Evolutionary conservation across 2,888 invertebrate species (phyloP).

Genomic region (Pammene fasciana): DNA sequence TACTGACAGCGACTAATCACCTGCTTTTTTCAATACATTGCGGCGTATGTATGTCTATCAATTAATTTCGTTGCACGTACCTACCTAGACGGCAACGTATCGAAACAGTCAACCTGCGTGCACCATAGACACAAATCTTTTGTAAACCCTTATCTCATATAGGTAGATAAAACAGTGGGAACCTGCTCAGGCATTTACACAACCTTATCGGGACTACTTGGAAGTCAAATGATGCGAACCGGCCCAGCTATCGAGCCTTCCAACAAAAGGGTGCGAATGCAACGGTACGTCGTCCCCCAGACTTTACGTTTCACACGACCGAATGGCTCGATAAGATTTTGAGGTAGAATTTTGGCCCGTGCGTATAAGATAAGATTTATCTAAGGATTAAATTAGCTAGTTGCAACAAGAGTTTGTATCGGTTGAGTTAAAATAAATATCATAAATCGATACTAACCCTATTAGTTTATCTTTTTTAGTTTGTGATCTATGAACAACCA

Average conservation of each 20-base stretch:
- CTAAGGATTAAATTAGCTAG: constrained; percentile 1
- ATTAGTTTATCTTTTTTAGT: too few relatives aligned
- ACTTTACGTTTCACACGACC: constrained; percentile 51
- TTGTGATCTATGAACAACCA: too few relatives aligned
- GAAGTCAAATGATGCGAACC: constrained; percentile 60
- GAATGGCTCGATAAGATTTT: constrained; percentile 47
- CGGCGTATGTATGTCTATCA: too few relatives aligned
- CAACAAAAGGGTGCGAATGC: constrained; percentile 61
- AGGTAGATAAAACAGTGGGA: constrained; percentile 45
- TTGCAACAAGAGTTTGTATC: constrained; percentile 1
- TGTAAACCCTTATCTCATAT: constrained; percentile 20
- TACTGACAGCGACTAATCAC: too few relatives aligned
- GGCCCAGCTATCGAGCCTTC: constrained; percentile 44
- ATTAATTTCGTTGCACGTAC: too few relatives aligned
- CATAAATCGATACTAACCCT: too few relatives aligned
- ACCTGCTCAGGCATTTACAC: constrained; percentile 57
- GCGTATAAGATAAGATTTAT: constrained; percentile 12
- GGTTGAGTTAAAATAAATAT: too few relatives aligned
- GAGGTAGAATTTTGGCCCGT: constrained; percentile 22
- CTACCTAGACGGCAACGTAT: too few relatives aligned
- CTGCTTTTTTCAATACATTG: too few relatives aligned
- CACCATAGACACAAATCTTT: neutral
- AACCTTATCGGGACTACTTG: constrained; percentile 67
- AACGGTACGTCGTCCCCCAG: constrained; percentile 60
- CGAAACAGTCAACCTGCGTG: neutral